Evolutionary conservation across 2,888 invertebrate genomes (phyloP).

Genomic region (Agriotes lineatus): DNA sequence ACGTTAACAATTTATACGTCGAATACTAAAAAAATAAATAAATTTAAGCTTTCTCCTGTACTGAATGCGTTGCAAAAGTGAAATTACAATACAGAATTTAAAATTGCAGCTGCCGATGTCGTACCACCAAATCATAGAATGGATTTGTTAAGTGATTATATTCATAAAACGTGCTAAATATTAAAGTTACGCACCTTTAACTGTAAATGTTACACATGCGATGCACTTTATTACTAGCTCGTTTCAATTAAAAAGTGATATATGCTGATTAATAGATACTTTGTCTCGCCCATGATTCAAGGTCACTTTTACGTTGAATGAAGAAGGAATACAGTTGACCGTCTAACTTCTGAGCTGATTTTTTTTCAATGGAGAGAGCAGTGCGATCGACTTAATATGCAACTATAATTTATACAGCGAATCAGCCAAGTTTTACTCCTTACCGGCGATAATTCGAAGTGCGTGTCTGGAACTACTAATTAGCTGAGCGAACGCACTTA

Average conservation of each 20-base stretch:
- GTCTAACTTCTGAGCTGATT: not conserved
- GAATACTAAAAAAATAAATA: constrained; percentile 10
- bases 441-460: constrained; percentile 8
- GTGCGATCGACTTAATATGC: no score
- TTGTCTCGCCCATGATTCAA: constrained; percentile 1
- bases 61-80: not conserved
- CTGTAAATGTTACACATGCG: no score
- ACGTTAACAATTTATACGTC: constrained; percentile 15
- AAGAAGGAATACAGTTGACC: not conserved
- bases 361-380: not conserved
- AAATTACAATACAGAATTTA: not conserved
- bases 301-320: constrained; percentile 16
- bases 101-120: no score
- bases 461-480: constrained; percentile 24
- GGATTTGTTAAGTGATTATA: no score
- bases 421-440: constrained; percentile 7
- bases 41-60: constrained; percentile 27
- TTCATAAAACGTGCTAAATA: not conserved
- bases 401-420: not conserved
- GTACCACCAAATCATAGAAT: no score
- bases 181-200: no score
- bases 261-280: no score
- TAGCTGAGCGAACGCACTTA: constrained; percentile 14
- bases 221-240: no score
- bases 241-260: no score